phyloP scores from a whole-genome alignment of 2,113 vertebrate species.

The Mesoclemmys tuberculata region DNA sequence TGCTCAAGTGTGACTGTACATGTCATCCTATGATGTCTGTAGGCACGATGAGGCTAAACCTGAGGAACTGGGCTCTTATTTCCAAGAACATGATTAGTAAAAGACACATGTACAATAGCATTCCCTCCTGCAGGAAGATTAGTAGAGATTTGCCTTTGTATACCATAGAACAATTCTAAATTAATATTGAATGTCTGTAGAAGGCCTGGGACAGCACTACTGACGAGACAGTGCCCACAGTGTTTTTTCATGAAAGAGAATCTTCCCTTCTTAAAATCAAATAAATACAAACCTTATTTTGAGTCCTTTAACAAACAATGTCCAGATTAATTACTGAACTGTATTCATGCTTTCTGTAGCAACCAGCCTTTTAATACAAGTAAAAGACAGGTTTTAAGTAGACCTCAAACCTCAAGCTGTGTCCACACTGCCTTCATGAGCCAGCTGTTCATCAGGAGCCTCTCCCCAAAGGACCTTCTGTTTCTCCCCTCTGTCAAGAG shows the following conservation, averaged over 20 bases:
- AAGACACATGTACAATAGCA: neutral
- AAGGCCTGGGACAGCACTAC: neutral
- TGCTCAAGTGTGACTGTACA: neutral
- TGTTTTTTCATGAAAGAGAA: neutral
- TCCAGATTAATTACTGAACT: neutral
- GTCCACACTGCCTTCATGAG: neutral
- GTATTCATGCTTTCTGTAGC: neutral
- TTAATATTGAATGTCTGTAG: neutral
- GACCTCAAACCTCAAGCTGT: neutral
- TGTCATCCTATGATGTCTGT: neutral
- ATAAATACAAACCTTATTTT: neutral
- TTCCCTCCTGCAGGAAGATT: neutral
- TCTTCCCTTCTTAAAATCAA: neutral
- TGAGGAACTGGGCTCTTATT: neutral
- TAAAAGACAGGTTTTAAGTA: accelerated
- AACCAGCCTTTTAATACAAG: neutral
- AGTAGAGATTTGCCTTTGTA: neutral
- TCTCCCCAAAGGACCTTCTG: neutral
- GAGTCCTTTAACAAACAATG: neutral
- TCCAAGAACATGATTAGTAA: neutral
- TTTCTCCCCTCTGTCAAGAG: neutral
- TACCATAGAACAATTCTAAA: neutral
- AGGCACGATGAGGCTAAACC: neutral
- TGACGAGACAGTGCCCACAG: neutral
- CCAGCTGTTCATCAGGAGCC: neutral